phyloP scores from a whole-genome alignment of 1,140 invertebrate species.

The Octopus sinensis region DNA sequence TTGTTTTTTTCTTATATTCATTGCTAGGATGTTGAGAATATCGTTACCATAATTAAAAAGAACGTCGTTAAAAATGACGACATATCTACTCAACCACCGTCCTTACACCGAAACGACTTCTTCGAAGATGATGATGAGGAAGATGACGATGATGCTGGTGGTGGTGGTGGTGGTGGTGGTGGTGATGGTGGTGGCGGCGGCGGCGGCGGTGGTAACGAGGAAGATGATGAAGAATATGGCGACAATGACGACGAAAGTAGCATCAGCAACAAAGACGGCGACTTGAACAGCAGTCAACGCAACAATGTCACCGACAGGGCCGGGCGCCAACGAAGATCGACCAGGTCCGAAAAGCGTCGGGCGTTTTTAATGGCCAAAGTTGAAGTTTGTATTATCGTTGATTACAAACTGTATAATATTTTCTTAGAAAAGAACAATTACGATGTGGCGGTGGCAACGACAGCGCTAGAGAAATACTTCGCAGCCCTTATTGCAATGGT shows the following conservation, averaged over 20 bases:
- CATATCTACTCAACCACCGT: not conserved
- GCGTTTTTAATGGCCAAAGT: not conserved
- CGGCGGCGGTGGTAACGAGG: not conserved
- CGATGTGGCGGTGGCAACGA: not conserved
- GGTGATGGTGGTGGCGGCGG: not conserved
- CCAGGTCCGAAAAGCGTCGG: not conserved
- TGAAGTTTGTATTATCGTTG: not conserved
- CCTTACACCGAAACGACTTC: not conserved
- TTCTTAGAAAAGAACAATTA: not conserved
- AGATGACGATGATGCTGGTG: not conserved
- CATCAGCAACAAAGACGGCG: not conserved
- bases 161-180: not conserved
- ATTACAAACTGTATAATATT: slow-evolving; percentile 1
- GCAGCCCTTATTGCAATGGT: not conserved
- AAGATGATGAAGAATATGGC: not conserved
- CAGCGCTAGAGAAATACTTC: not conserved
- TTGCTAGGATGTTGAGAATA: not conserved
- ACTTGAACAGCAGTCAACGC: not conserved
- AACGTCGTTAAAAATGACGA: not conserved
- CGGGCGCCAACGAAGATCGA: not conserved
- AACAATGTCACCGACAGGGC: not conserved
- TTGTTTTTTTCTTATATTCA: not conserved
- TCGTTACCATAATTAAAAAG: not conserved
- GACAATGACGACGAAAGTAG: not conserved
- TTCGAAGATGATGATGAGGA: not conserved